These are phyloP conservation scores for Turritopsis rubra DNA, from an alignment of 30 jellyfish, hydroid and myxozoan species.

Conservation along the genomic window DNA sequence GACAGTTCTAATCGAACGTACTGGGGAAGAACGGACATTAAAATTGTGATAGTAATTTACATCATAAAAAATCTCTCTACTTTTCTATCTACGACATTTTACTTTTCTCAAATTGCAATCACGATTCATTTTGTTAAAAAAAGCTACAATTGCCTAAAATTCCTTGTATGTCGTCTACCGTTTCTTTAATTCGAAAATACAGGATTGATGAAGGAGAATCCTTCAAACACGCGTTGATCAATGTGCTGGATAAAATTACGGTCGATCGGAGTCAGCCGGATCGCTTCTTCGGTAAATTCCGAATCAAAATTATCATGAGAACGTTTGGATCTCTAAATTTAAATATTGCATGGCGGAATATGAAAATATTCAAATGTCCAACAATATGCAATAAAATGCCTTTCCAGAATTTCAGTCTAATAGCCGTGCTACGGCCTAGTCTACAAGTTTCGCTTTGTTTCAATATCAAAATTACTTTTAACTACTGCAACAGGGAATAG, in stretches of 20 bases:
- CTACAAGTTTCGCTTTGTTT: too few species aligned
- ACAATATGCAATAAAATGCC: too few species aligned
- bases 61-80: neutral
- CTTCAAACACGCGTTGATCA: constrained; percentile 95
- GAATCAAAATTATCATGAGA: constrained; percentile 96
- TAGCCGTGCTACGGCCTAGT: too few species aligned
- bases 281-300: constrained; percentile 96
- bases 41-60: neutral
- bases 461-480: too few species aligned
- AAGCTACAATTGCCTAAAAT: neutral
- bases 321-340: constrained; percentile 78
- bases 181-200: constrained; percentile 12
- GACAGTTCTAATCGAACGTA: neutral
- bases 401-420: too few species aligned
- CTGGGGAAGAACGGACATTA: neutral
- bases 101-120: neutral
- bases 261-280: constrained; percentile 95
- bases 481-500: too few species aligned
- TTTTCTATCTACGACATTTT: neutral
- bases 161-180: neutral
- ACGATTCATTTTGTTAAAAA: neutral
- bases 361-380: too few species aligned
- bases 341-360: neutral
- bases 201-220: constrained; percentile 83
- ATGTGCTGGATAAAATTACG: constrained; percentile 79